Base-by-base conservation (phyloP, 92 coral and sea anemone genomes). In the Phenganax stokvisi region DNA sequence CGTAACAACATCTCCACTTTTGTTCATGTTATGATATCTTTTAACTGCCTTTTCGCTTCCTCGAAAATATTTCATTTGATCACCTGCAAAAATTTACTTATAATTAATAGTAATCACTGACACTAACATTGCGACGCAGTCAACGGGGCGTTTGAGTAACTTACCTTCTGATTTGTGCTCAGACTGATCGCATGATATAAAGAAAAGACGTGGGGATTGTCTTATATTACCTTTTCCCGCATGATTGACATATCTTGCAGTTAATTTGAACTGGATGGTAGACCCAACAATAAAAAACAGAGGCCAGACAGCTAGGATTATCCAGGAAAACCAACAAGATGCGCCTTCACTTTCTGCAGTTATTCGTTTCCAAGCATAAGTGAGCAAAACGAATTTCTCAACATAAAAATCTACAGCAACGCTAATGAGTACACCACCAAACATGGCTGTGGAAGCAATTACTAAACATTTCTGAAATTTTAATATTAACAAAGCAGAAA, bases 1-100 rank as follows among this genome's bases (percentile, higher is more conserved):
- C 9, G 98, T 90, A 54, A 94, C 98, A 30, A 94, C 97, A 86
- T 92, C 98, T 6, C 98, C 98, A 87, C 92, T 96, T 92, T 91
- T 92, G 71, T 92, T 92, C 72, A 92, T 83, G 83, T 93, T 92
- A 63, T 96, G 89, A 52, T 96, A 92, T 87, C 97, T 90, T 83
- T 92, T 89, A 89, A 92, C 87, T 28, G 99, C 97, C 31, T 89
- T 87, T 71, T 90, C 94, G 67, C 91, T 91, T 57, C 96, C 90
- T 71, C 92, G 92, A 57, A 96, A 84, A 13, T 89, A 77, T 58
- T 92, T 87, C 54, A 88, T 89, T 81, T 87, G 80, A 69, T 88
- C 81, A 27, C 88, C 97, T 92, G 88, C 52, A 57, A 79, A 52
- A 10, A 72, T 37, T 37, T 37, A 37, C 47, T 37, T 37, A 37